Percentiles rank a stretch among this genome's conserved stretches.
Conservation (phyloP, 2,888 invertebrate species). For the Leptopilina myrica region DNA sequence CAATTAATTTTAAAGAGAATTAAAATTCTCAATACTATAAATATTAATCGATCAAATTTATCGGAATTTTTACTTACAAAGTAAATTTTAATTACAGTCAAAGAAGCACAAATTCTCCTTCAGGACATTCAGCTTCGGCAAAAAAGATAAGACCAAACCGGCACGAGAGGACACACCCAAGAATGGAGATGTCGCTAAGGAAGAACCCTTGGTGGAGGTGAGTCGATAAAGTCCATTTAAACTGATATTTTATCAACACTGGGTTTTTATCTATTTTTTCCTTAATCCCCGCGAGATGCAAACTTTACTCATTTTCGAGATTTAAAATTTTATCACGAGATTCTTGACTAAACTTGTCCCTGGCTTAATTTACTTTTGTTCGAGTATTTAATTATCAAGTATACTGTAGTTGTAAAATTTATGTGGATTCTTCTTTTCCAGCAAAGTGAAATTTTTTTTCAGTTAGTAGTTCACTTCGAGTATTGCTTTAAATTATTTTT, state of each 20-base stretch:
- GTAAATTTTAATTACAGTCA: constrained; percentile 77
- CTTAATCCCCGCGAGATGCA: background rate
- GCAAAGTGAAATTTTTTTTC: too few relatives aligned
- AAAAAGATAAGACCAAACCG: constrained; percentile 92
- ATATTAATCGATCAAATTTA: too few relatives aligned
- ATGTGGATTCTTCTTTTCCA: too few relatives aligned
- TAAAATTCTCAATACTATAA: too few relatives aligned
- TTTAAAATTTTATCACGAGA: too few relatives aligned
- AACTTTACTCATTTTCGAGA: background rate
- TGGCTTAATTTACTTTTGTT: too few relatives aligned
- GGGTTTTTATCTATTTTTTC: background rate
- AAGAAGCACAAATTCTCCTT: constrained; percentile 93
- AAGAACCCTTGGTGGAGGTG: constrained; percentile 81
- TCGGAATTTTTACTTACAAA: background rate
- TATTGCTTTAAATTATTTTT: too few relatives aligned
- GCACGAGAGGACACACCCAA: constrained; percentile 82
- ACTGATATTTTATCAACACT: background rate
- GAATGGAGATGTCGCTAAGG: constrained; percentile 80
- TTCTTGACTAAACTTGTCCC: too few relatives aligned
- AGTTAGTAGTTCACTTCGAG: too few relatives aligned
- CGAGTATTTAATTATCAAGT: too few relatives aligned
- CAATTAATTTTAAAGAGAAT: too few relatives aligned
- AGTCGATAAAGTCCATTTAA: constrained; percentile 63
- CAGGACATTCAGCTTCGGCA: constrained; percentile 91
- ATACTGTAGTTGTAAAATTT: too few relatives aligned